Evolutionary conservation across 2,888 invertebrate genomes (phyloP), one percentile per base, ranked within the genome.

Genomic region (Osmoderma eremita): DNA sequence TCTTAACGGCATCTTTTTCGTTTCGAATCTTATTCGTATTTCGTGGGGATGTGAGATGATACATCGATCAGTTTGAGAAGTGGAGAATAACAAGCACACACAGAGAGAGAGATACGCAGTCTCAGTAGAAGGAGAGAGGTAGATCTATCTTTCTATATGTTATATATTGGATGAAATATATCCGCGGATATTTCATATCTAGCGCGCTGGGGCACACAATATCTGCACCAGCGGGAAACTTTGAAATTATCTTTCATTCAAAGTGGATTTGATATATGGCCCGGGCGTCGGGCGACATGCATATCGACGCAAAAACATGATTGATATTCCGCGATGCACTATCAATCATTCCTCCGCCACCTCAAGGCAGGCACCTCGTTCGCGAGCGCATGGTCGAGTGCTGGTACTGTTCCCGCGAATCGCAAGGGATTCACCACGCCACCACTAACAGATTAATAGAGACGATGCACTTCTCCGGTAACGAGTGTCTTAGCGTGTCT

Each of bases 291-390:
- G 45, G 48, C 58, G 65, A 61, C 65, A 49, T 71, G 68, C 68
- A 69, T 67, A 67, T 69, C 67, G 67, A 39, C 39, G 68, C 68
- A 71, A 72, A 72, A 72, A 71, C 71, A 69, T 72, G 72, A 72
- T 72, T 72, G 72, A 72, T 72, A 71, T 71, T 69, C 69, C 62
- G 65, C 54, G 61, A 64, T 69, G 69, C 68, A 63, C 66, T 66
- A 72, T 72, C 71, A 71, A 72, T 72, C 72, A 72, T 70, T 48
- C 45, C 24, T 22, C 50, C 30, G 6, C 30, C 30, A 8, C 30
- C 30, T 1, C 30, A 10, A 6, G 1, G 30, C 6, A 10, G 6
- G 30, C 8, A 1, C 10, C 30, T 30, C 30, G 30, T 30, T 30
- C 6, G 30, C 30, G 30, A 10, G 30, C 30, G 30, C 3, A 30